A percentile compares a stretch with the other conserved stretches of the same genome.
These are phyloP conservation scores for Thamnophis elegans DNA, from an alignment of 2,797 vertebrate genomes.

Conservation along the genomic window DNA sequence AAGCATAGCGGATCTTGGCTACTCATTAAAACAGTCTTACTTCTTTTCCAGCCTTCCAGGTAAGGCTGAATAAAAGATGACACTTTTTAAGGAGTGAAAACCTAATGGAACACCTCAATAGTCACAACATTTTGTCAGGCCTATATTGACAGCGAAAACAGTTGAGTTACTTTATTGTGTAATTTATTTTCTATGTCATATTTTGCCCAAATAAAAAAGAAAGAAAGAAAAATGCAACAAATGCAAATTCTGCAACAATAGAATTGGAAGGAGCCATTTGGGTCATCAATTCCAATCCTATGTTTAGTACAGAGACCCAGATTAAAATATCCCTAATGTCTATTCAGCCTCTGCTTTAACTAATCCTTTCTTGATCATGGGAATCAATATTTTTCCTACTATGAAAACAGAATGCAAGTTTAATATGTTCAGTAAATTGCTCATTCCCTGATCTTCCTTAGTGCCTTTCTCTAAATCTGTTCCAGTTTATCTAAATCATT, in stretches of 20 bases:
- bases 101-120: background rate
- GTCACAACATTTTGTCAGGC: background rate
- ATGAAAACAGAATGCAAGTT: background rate
- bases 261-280: background rate
- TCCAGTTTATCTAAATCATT: background rate
- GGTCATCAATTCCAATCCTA: background rate
- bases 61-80: background rate
- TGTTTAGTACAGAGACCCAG: background rate
- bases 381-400: background rate
- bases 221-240: background rate
- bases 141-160: background rate
- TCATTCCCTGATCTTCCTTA: background rate
- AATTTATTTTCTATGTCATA: background rate
- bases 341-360: background rate
- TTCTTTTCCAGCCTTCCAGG: background rate
- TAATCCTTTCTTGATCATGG: background rate
- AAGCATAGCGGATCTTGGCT: background rate
- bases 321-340: background rate
- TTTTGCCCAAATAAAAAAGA: background rate
- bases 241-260: background rate
- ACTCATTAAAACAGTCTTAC: background rate
- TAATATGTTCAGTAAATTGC: background rate
- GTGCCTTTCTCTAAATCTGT: background rate
- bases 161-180: background rate
- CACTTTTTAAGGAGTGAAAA: background rate